Conservation (phyloP, 2,113 vertebrate genomes). For the Tretioscincus oriximinensis region DNA sequence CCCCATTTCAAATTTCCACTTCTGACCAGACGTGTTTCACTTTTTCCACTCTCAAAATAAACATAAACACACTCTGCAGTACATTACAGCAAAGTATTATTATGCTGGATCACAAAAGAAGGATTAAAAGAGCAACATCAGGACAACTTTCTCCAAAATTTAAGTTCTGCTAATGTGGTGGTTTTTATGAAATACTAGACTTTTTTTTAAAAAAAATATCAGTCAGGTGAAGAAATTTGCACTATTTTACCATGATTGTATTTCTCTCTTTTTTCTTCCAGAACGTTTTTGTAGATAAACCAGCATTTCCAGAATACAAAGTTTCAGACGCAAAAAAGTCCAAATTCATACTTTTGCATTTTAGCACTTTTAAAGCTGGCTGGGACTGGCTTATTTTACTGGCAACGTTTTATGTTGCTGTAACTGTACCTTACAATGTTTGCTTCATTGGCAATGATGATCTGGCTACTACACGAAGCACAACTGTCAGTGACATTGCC, state of each 20-base stretch:
- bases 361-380: constrained; percentile 96
- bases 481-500: constrained; percentile 94
- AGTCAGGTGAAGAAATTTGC: background rate
- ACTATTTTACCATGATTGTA: constrained; percentile 37
- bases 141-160: background rate
- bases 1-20: too few species aligned
- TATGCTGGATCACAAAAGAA: constrained; percentile 10
- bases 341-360: constrained; percentile 95
- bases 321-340: constrained; percentile 98
- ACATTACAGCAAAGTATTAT: constrained; percentile 9
- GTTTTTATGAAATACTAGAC: background rate
- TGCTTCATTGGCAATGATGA: constrained; percentile 95
- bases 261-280: constrained; percentile 64
- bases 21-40: background rate
- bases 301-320: constrained; percentile 96
- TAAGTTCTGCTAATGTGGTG: background rate
- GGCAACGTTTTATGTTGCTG: constrained; percentile 96
- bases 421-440: constrained; percentile 97
- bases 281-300: constrained; percentile 95
- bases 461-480: constrained; percentile 90
- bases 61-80: background rate
- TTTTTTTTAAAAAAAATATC: background rate
- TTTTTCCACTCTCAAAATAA: background rate
- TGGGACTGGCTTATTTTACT: constrained; percentile 98
- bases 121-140: constrained; percentile 13